These are phyloP conservation scores for Parambassis ranga DNA, from an alignment of 2,797 vertebrate species.

Conservation along the genomic window DNA sequence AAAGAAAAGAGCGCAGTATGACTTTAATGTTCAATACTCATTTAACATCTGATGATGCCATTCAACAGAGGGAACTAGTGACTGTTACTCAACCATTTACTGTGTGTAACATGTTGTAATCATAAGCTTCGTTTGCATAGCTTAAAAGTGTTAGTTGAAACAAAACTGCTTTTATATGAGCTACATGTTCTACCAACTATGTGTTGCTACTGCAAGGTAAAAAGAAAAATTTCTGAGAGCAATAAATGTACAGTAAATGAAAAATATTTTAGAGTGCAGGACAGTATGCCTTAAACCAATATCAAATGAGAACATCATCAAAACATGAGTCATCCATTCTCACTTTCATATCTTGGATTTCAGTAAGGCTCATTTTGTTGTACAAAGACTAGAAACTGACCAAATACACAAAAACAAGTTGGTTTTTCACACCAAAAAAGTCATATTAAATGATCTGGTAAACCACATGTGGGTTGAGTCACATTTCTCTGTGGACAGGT, in stretches of 20 bases:
- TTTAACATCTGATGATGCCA: slow-evolving; percentile 39
- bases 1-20: slow-evolving; percentile 41
- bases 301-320: slow-evolving; percentile 83
- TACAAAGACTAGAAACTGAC: slow-evolving; percentile 50
- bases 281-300: slow-evolving; percentile 64
- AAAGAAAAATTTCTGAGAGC: slow-evolving; percentile 45
- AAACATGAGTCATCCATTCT: slow-evolving; percentile 76
- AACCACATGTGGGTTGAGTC: slow-evolving; percentile 55
- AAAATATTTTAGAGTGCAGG: slow-evolving; percentile 50
- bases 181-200: slow-evolving; percentile 70
- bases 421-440: slow-evolving; percentile 43
- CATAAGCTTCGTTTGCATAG: slow-evolving; percentile 81
- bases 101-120: slow-evolving; percentile 59
- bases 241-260: slow-evolving; percentile 41
- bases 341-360: slow-evolving; percentile 77
- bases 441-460: slow-evolving; percentile 45
- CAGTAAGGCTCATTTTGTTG: slow-evolving; percentile 61
- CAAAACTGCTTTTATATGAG: slow-evolving; percentile 59
- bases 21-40: slow-evolving; percentile 51
- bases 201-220: slow-evolving; percentile 55
- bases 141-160: slow-evolving; percentile 71
- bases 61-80: slow-evolving; percentile 39
- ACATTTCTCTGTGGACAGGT: slow-evolving; percentile 56
- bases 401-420: slow-evolving; percentile 45
- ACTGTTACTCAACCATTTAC: slow-evolving; percentile 38